Base-by-base conservation (phyloP, 2,888 invertebrate genomes). In the Eledona agricola region DNA sequence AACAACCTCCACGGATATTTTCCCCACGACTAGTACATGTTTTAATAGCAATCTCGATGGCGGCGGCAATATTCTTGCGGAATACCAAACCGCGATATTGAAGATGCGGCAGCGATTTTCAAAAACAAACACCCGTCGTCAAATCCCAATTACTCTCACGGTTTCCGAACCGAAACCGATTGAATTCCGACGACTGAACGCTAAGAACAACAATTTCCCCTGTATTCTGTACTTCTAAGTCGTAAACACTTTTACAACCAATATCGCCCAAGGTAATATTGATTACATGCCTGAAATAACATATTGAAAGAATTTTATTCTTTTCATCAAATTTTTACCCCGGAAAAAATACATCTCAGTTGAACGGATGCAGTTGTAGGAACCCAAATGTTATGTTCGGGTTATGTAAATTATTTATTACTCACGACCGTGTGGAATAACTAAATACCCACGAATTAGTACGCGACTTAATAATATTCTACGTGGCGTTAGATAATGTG, bases 1-100 rank as follows among this genome's bases (percentile, higher is more conserved):
- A 35, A 35, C 35, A 35, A 35, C 35, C 35, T 35, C 19, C 35
- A 35, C 35, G 22, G 35, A 22, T 35, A 35, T 35, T 35, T 35
- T 35, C 35, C 16, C 13, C 4, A 11, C 12, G 35, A 22, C 35
- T 35, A 35, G 35, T 35, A 35, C 35, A 22, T 20, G 35, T 35
- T 35, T 22, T 35, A 35, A 35, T 35, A 35, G 22, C 17, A 32
- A 32, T 32, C 31, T 32, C 31, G 31, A 32, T 32, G 16, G 31
- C 31, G 11, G 11, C 25, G 4, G 25, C 31, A 22, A 35, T 35
- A 35, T 35, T 35, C 35, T 22, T 19, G 22, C 22, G 22, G 35
- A 22, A 35, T 35, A 22, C 13, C 35, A 35, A 34, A 34, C 22
- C 35, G 31, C 31, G 17, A 32, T 32, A 32, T 17, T 32, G 17